Base-by-base conservation (phyloP, 2,797 vertebrate genomes). In the Uromys caudimaculatus region DNA sequence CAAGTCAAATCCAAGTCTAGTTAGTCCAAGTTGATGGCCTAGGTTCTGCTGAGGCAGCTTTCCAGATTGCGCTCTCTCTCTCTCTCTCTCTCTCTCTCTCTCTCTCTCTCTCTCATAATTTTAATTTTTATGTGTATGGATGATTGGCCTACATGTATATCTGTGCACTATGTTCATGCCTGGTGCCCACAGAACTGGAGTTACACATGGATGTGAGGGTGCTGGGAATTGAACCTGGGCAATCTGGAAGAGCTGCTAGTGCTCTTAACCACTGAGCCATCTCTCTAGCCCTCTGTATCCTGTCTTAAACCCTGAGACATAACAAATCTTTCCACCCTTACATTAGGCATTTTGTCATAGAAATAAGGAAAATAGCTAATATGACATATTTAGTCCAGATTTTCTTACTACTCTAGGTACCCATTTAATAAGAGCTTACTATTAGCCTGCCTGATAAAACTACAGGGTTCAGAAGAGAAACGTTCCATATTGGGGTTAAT, bases 351-450 rank as follows among this genome's bases (percentile, higher is more conserved):
- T 67, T 85, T 85, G 62, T 82, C 56, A 19, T 5, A 83, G 56
- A 38, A 41, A 60, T 14, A 41, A 83, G 8, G 41, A 60, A 60
- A 60, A 7, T 60, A 60, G 29, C 14, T 17, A 29, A 44, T 60
- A 60, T 6, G 24, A 44, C 13, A 60, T n/a, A 69, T 69, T 27
- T 41, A 7, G 35, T 50, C 8, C 7, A 86, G 27, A 38, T 58
- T 94, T 92, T 90, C 58, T 85, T 73, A 83, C 4, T 32, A 73
- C 67, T 64, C 17, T 64, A 82, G 67, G n/a, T 54, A 38, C 21
- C 29, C 47, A 60, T 92, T 88, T 76, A 93, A 21, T 76, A 93
- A 94, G 29, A 76, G 10, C 4, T 93, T 89, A 89, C 78, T 50
- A 76, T 89, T 64, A 91, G 47, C 24, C 24, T 83, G 11, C 12